Conservation (phyloP, 2,888 invertebrate species). For the Ceramica pisi region DNA sequence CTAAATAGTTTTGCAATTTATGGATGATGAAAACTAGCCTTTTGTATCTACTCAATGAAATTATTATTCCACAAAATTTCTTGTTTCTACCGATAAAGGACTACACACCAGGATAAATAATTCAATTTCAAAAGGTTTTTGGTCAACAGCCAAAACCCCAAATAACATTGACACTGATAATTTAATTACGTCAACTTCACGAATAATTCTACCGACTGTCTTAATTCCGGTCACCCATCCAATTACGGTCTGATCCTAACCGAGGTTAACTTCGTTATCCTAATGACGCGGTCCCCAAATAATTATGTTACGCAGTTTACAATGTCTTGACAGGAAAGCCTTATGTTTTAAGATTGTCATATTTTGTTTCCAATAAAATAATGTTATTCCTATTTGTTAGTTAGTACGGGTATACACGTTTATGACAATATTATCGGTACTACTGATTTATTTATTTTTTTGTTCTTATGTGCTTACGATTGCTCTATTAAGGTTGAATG, state of each 20-base stretch:
- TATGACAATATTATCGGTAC: no score
- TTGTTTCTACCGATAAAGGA: no score
- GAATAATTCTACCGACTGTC: constrained; percentile 34
- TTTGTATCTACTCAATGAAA: no score
- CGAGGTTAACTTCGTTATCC: constrained; percentile 50
- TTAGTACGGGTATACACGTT: no score
- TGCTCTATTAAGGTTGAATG: no score
- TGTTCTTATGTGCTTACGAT: no score
- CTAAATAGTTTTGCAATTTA: no score
- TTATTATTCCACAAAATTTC: no score
- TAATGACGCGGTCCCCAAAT: constrained; percentile 50
- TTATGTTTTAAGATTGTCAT: neutral
- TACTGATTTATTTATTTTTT: no score
- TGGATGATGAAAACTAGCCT: no score
- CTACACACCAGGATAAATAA: no score
- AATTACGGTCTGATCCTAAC: constrained; percentile 45
- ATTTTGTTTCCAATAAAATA: neutral
- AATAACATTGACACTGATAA: constrained; percentile 29
- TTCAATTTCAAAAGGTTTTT: neutral
- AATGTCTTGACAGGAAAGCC: neutral
- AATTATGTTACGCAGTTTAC: constrained; percentile 43
- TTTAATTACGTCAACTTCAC: constrained; percentile 9
- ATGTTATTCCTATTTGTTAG: no score
- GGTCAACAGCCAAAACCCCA: neutral
- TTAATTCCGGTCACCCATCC: constrained; percentile 47